Conservation (phyloP, 2,888 invertebrate genomes). For the Pediacus dermestoides region DNA sequence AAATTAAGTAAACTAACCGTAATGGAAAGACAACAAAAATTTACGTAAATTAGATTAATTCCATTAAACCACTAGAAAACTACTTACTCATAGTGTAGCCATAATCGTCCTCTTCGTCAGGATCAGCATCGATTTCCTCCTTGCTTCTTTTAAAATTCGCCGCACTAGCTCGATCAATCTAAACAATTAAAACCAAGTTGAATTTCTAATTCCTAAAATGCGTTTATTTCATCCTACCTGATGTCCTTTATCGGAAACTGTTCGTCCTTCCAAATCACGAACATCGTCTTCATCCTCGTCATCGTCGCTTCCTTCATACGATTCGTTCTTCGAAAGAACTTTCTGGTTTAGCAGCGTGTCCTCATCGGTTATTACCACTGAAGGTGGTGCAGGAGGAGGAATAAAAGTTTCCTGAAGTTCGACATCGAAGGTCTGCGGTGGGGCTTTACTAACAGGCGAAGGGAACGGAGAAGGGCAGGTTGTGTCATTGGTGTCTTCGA, state of each 20-base stretch:
- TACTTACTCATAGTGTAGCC: conserved; percentile 90
- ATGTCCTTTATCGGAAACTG: conserved; percentile 70
- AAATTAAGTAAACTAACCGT: too few species aligned
- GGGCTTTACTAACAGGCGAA: conserved; percentile 24
- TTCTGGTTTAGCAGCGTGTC: too few species aligned
- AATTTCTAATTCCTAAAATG: conserved; percentile 1
- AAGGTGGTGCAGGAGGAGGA: too few species aligned
- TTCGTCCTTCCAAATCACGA: conserved; percentile 75
- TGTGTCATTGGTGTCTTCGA: conserved; percentile 23
- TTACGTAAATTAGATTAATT: too few species aligned
- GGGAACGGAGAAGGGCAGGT: conserved; percentile 28
- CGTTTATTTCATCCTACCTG: conserved; percentile 55
- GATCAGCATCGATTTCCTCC: conserved; percentile 75
- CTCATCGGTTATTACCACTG: too few species aligned
- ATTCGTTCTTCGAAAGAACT: neutral
- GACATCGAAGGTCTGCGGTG: neutral
- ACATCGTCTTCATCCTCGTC: conserved; percentile 70
- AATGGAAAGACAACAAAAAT: too few species aligned
- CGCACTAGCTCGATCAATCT: conserved; percentile 88
- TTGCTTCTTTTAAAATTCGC: conserved; percentile 75
- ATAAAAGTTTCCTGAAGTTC: neutral
- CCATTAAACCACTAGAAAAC: too few species aligned
- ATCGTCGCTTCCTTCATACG: conserved; percentile 6
- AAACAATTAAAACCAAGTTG: conserved; percentile 26
- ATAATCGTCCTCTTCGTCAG: conserved; percentile 85